Conservation (phyloP, 2,888 invertebrate genomes). For the Athetis lepigone region DNA sequence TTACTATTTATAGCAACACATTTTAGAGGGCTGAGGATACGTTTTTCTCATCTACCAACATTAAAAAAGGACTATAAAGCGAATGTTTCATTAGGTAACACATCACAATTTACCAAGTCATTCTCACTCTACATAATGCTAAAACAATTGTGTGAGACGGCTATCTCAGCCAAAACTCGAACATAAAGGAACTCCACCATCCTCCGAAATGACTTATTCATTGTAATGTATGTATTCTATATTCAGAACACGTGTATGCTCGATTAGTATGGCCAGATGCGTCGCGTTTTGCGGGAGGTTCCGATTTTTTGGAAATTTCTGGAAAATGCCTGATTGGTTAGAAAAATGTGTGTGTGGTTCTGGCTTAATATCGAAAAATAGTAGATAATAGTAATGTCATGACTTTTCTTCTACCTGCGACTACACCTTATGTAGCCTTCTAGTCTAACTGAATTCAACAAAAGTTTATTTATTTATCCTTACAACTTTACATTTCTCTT, state of each 20-base stretch:
- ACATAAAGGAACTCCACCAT: constrained; percentile 46
- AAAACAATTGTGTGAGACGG: constrained; percentile 54
- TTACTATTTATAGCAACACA: no score
- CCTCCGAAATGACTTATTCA: constrained; percentile 71
- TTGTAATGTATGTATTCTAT: constrained; percentile 68
- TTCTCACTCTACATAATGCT: constrained; percentile 32
- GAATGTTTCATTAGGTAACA: constrained; percentile 30
- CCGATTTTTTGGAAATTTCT: constrained; percentile 20
- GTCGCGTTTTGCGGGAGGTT: constrained; percentile 2
- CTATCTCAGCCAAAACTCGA: constrained; percentile 35
- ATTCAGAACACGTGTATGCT: constrained; percentile 63
- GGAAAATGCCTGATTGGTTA: neutral
- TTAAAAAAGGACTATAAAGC: neutral
- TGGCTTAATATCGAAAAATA: neutral
- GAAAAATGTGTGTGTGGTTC: neutral
- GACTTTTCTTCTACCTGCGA: no score
- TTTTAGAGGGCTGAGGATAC: no score
- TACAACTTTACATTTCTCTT: no score
- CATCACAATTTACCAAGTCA: constrained; percentile 26
- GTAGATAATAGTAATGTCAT: no score
- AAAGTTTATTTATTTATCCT: no score
- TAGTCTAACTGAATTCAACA: no score
- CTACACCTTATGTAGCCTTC: no score
- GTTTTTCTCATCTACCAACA: no score
- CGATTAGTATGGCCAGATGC: constrained; percentile 50